phyloP scores from a whole-genome alignment of 2,113 vertebrate species.

The Caloenas nicobarica region DNA sequence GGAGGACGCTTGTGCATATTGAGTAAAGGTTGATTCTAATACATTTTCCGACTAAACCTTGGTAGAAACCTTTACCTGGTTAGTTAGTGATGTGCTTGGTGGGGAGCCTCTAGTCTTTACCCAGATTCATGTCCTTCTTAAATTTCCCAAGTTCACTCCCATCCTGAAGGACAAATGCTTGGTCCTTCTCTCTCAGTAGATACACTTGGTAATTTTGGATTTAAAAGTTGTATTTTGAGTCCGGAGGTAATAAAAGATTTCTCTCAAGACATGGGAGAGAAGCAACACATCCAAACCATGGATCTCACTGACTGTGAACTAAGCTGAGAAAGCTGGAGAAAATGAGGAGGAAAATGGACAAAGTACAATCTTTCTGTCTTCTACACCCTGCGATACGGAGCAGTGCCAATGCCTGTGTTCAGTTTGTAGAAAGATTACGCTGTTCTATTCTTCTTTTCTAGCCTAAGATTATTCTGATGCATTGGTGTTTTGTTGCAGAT shows the following conservation, averaged over 20 bases:
- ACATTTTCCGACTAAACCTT: rapidly evolving
- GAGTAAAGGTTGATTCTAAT: not conserved
- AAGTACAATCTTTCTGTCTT: not conserved
- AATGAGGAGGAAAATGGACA: not conserved
- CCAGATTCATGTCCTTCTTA: not conserved
- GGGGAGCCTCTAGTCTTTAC: not conserved
- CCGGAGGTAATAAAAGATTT: not conserved
- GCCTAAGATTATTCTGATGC: not conserved
- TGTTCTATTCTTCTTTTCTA: not conserved
- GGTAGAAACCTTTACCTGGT: not conserved
- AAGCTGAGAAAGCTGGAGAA: not conserved
- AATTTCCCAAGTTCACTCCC: not conserved
- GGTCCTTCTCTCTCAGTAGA: not conserved
- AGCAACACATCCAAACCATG: not conserved
- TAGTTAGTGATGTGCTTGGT: not conserved
- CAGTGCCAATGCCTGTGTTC: not conserved
- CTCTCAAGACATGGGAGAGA: not conserved
- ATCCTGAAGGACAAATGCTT: not conserved
- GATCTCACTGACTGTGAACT: not conserved
- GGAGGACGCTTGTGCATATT: not conserved
- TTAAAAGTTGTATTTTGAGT: not conserved
- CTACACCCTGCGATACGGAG: not conserved
- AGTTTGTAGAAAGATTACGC: not conserved
- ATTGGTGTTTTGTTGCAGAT: not conserved
- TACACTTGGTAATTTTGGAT: not conserved